Evolutionary conservation across 2,113 vertebrate genomes (phyloP).

Genomic region (Drymodes brunneopygia): DNA sequence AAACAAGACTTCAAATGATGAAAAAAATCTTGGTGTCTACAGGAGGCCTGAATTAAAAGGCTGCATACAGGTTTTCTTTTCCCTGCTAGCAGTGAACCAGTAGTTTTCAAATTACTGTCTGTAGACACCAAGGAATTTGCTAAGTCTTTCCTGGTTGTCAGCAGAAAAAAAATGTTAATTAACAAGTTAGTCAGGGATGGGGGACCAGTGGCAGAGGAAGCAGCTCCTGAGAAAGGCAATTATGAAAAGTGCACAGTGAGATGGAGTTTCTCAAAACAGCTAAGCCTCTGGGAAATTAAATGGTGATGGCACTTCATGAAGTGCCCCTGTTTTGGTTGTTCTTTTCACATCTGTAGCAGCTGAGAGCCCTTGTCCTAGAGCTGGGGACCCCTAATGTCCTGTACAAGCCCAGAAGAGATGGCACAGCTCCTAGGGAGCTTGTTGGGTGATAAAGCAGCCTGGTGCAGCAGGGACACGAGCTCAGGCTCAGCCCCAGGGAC

Average conservation of each 20-base stretch:
- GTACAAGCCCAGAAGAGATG: neutral
- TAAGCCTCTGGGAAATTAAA: constrained; percentile 3
- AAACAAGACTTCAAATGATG: neutral
- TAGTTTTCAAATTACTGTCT: neutral
- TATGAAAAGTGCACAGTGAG: neutral
- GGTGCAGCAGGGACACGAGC: neutral
- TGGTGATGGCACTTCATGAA: neutral
- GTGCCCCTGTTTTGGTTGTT: neutral
- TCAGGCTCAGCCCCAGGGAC: neutral
- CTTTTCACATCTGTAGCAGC: neutral
- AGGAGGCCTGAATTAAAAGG: neutral
- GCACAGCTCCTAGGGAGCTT: rapidly evolving
- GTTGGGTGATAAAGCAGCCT: neutral
- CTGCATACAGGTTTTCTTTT: neutral
- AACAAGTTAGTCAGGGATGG: neutral
- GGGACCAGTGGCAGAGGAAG: neutral
- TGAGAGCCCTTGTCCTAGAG: neutral
- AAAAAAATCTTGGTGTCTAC: neutral
- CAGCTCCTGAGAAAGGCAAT: neutral
- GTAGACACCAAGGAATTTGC: neutral
- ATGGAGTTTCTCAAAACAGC: neutral
- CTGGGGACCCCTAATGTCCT: rapidly evolving
- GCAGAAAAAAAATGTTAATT: neutral
- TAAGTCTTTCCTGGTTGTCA: neutral
- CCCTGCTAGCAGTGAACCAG: neutral